A percentile compares a stretch with the other conserved stretches of the same genome.
Evolutionary conservation across 2,113 vertebrate species (phyloP).

Genomic region (Dasyprocta punctata): DNA sequence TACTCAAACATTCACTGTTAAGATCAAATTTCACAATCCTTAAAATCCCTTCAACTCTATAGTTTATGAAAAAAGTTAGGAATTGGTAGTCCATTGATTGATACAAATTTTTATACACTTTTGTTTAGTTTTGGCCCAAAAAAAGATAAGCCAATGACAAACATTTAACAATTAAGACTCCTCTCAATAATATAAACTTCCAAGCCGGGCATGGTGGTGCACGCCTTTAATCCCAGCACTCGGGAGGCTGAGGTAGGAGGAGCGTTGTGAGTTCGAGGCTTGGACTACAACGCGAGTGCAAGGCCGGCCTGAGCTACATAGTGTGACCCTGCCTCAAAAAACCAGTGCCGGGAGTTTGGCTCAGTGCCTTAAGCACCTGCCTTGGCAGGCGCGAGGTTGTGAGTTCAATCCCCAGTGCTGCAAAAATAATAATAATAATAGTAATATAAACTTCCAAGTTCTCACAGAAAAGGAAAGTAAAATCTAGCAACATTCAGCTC

Average conservation of each 20-base stretch:
- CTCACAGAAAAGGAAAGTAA: background rate
- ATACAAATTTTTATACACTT: background rate
- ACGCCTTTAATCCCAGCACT: too few relatives aligned
- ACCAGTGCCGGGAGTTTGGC: too few relatives aligned
- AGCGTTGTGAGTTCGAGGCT: too few relatives aligned
- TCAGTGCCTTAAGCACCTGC: too few relatives aligned
- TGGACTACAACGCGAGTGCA: too few relatives aligned
- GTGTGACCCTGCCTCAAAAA: too few relatives aligned
- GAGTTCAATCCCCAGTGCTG: too few relatives aligned
- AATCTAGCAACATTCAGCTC: background rate
- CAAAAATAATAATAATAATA: too few relatives aligned
- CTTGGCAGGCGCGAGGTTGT: too few relatives aligned
- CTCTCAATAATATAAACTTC: background rate
- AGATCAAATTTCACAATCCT: background rate
- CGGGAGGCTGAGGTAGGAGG: too few relatives aligned
- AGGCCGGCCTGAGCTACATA: too few relatives aligned
- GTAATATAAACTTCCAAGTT: background rate
- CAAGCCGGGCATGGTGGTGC: too few relatives aligned
- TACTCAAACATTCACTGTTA: background rate
- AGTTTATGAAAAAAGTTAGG: background rate
- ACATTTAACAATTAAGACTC: constrained; percentile 11
- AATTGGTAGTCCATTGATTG: background rate
- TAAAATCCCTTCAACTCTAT: background rate
- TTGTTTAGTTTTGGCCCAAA: background rate
- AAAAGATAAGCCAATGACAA: background rate